Conservation (phyloP, 1,140 invertebrate genomes). For the Neotoxoptera formosana region DNA sequence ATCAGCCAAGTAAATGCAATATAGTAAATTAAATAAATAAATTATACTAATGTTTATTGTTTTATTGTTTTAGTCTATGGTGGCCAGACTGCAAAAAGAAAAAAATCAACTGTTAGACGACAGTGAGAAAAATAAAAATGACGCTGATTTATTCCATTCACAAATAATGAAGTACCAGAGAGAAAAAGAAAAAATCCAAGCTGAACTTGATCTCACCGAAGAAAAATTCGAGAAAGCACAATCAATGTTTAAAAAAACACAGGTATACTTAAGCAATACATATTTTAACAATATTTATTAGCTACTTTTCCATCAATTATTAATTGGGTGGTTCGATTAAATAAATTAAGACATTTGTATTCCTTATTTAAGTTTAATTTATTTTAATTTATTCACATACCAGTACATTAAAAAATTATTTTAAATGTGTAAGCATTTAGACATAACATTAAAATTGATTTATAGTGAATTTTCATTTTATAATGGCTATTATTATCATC, state of each 20-base stretch:
- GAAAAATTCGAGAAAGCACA: constrained; percentile 89
- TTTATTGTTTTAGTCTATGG: constrained; percentile 66
- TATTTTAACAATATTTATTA: background rate
- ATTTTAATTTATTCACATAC: background rate
- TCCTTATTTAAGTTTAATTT: background rate
- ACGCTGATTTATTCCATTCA: constrained; percentile 78
- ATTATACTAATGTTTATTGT: background rate
- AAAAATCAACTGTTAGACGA: constrained; percentile 71
- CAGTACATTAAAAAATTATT: background rate
- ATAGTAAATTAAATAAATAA: background rate
- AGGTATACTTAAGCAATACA: constrained; percentile 65
- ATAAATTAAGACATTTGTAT: background rate
- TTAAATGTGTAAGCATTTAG: background rate
- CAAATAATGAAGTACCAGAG: constrained; percentile 83
- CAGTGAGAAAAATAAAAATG: constrained; percentile 80
- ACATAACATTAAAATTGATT: background rate
- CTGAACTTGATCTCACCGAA: constrained; percentile 84
- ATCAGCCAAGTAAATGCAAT: constrained; percentile 79
- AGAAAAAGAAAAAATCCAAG: constrained; percentile 82
- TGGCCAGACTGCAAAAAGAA: constrained; percentile 86
- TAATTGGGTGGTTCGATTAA: background rate
- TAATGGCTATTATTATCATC: background rate
- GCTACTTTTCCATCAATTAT: background rate
- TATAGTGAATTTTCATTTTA: background rate
- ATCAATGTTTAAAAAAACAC: constrained; percentile 81